These are phyloP conservation scores for Apis cerana DNA, from an alignment of 1,140 invertebrate genomes.

Conservation along the genomic window DNA sequence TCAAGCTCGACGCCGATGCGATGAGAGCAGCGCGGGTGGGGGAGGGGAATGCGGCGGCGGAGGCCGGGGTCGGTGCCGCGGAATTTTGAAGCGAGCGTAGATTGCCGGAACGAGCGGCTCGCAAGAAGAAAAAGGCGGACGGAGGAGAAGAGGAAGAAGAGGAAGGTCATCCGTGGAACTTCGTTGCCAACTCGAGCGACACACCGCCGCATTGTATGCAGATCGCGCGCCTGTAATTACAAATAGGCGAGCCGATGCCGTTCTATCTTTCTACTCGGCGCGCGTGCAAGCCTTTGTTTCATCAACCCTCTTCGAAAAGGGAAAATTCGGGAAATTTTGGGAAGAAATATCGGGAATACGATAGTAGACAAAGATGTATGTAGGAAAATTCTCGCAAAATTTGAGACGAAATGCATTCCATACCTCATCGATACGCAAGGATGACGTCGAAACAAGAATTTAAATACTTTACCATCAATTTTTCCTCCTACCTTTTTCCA, in stretches of 20 bases:
- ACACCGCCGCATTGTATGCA: conserved; percentile 70
- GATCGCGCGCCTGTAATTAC: conserved; percentile 65
- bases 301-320: not conserved
- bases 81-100: conserved; percentile 43
- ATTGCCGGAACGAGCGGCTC: conserved; percentile 43
- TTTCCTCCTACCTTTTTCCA: no score
- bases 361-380: no score
- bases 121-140: conserved; percentile 46
- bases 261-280: not conserved
- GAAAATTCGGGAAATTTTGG: not conserved
- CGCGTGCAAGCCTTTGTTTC: no score
- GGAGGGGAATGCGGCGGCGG: conserved; percentile 20
- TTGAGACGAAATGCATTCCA: no score
- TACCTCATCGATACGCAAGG: no score
- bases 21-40: not conserved
- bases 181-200: conserved; percentile 55
- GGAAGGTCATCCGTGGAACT: conserved; percentile 58
- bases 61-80: conserved; percentile 1
- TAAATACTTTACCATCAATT: no score
- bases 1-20: conserved; percentile 26
- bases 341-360: no score
- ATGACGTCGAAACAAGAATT: no score
- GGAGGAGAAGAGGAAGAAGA: conserved; percentile 46
- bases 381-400: no score
- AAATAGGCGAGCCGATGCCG: conserved; percentile 58